Base-by-base conservation (phyloP, 1,140 invertebrate genomes). In the Hydropsyche tenuis region DNA sequence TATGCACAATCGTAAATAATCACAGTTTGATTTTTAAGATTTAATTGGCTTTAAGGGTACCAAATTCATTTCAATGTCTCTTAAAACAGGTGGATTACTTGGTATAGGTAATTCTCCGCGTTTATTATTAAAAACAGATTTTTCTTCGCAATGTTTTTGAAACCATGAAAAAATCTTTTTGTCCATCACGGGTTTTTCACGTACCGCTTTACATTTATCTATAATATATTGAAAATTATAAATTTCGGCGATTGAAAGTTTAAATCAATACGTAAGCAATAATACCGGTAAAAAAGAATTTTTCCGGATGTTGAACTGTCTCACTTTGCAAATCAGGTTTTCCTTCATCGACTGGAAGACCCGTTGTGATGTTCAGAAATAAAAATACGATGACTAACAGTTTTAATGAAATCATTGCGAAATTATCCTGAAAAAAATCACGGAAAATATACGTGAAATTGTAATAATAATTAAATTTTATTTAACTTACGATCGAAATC, bases 51-150 rank as follows among this genome's bases (percentile, higher is more conserved):
- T 70, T 23, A 72, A 63, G 4, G 53, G 69, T 5, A n/a, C 7
- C 16, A 72, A 45, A 63, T 63, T 20, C 5, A 63, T 5, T n/a
- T 7, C 53, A 1, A 63, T 22, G 20, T 63, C 69, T 62, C 16
- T 63, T 11, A 63, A 25, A 16, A 27, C n/a, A 4, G 69, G 69
- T 7, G 69, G 27, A 43, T 45, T 23, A 6, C 1, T 43, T 12
- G 69, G 69, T 0, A 72, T 72, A n/a, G 60, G 69, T 27, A 72
- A 22, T 14, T 25, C 45, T 45, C 69, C 69, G 18, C 6, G 1
- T 62, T 63, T 63, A n/a, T 45, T 72, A 23, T 72, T 63, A 16
- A 72, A 72, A 9, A 72, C n/a, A 11, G 48, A 25, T 23, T 72
- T 72, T 42, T 63, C 37, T 2, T 1, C 12, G 37, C 69, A 72